These are phyloP conservation scores for Drosophila anomalata DNA, from an alignment of 2,888 invertebrate species.

Conservation along the genomic window DNA sequence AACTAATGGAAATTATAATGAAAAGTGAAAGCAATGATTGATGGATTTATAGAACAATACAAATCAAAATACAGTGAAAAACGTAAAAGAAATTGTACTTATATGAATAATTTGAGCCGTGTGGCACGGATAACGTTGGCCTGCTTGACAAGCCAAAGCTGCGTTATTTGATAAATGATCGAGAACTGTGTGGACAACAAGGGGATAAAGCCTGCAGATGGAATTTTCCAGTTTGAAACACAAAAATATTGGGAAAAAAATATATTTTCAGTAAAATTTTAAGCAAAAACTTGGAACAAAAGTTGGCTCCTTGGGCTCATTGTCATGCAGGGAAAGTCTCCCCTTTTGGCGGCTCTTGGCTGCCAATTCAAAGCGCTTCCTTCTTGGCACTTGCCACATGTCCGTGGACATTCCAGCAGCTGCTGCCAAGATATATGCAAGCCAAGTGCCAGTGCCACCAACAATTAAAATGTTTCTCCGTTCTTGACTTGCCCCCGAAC, in stretches of 20 bases:
- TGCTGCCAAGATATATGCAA: slow-evolving; percentile 24
- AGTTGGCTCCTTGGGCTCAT: slow-evolving; percentile 25
- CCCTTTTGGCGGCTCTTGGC: slow-evolving; percentile 24
- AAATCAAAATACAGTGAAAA: slow-evolving; percentile 9
- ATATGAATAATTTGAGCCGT: slow-evolving; percentile 10
- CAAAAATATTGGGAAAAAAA: background rate
- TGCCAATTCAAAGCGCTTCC: slow-evolving; percentile 16
- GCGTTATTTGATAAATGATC: slow-evolving; percentile 52
- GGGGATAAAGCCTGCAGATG: background rate
- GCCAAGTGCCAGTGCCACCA: slow-evolving; percentile 1
- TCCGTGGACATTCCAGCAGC: slow-evolving; percentile 15
- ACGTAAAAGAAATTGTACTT: slow-evolving; percentile 5
- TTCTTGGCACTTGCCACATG: slow-evolving; percentile 29
- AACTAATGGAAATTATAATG: slow-evolving; percentile 22
- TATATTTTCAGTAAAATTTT: background rate
- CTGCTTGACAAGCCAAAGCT: slow-evolving; percentile 33
- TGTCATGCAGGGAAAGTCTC: slow-evolving; percentile 49
- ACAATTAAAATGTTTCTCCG: slow-evolving; percentile 30
- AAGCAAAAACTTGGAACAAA: background rate
- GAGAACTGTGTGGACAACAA: slow-evolving; percentile 26
- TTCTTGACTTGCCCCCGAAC: background rate
- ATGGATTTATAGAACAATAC: slow-evolving; percentile 12
- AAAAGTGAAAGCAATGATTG: slow-evolving; percentile 32
- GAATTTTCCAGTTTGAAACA: background rate
- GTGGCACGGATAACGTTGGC: slow-evolving; percentile 7